These are phyloP conservation scores for Caenorhabditis afra DNA, from an alignment of 2,888 invertebrate genomes.

Conservation along the genomic window DNA sequence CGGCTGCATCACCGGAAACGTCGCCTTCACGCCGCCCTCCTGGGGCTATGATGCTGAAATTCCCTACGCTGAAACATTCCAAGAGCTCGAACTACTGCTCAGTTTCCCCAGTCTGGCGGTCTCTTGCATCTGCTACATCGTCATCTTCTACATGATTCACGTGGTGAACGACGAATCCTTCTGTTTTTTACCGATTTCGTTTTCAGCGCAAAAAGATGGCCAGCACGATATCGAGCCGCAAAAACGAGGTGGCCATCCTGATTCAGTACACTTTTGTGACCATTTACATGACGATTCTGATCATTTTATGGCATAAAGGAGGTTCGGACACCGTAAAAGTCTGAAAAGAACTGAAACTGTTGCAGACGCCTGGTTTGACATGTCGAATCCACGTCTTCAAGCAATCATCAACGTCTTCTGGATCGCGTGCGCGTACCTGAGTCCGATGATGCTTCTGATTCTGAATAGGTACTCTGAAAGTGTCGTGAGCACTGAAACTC, in stretches of 20 bases:
- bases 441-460: slow-evolving; percentile 29
- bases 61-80: not conserved
- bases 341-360: slow-evolving; percentile 3
- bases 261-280: slow-evolving; percentile 55
- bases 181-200: too few species aligned
- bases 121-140: slow-evolving; percentile 22
- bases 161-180: not conserved
- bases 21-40: slow-evolving; percentile 7
- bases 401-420: slow-evolving; percentile 15
- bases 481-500: not conserved
- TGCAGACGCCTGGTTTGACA: slow-evolving; percentile 20
- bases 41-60: slow-evolving; percentile 20
- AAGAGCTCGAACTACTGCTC: slow-evolving; percentile 8
- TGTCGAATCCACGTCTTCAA: slow-evolving; percentile 15
- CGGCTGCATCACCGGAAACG: slow-evolving; percentile 14
- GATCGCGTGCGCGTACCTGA: slow-evolving; percentile 38
- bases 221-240: slow-evolving; percentile 6
- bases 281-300: slow-evolving; percentile 39
- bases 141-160: slow-evolving; percentile 24
- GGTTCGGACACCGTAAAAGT: not conserved
- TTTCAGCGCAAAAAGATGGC: slow-evolving; percentile 7
- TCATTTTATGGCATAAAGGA: slow-evolving; percentile 46
- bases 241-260: slow-evolving; percentile 45
- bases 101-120: slow-evolving; percentile 36
- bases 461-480: slow-evolving; percentile 14